These are phyloP conservation scores for Saccostrea glomerata DNA, from an alignment of 1,140 invertebrate species.

Conservation along the genomic window DNA sequence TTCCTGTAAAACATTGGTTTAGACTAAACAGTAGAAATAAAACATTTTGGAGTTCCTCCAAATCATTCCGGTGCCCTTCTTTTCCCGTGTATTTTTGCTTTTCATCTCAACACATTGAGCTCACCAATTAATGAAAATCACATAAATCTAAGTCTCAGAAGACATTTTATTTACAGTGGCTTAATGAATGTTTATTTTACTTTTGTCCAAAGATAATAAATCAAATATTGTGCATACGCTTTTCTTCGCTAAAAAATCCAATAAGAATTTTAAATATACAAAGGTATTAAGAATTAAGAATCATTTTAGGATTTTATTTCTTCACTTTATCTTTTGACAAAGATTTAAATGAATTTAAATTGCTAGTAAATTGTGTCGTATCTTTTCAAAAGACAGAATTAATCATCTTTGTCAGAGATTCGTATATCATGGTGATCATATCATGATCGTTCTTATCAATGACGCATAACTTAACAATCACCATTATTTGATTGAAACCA, in stretches of 20 bases:
- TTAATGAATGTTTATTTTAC: constrained; percentile 30
- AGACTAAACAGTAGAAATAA: constrained; percentile 12
- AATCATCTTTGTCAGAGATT: too few species aligned
- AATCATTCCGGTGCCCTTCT: not conserved
- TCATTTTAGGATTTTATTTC: too few species aligned
- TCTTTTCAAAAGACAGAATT: too few species aligned
- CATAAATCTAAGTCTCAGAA: constrained; percentile 21
- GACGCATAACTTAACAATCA: too few species aligned
- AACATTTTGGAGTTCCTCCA: constrained; percentile 14
- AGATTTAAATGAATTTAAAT: too few species aligned
- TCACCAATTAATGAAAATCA: constrained; percentile 24
- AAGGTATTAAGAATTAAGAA: too few species aligned
- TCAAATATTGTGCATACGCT: constrained; percentile 2
- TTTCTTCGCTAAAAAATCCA: too few species aligned
- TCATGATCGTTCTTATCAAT: too few species aligned
- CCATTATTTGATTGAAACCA: not conserved
- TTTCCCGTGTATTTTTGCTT: constrained; percentile 7
- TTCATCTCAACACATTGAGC: constrained; percentile 21
- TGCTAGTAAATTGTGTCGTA: too few species aligned
- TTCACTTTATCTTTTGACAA: too few species aligned
- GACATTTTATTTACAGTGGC: constrained; percentile 26
- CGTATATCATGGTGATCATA: too few species aligned
- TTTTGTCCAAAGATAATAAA: constrained; percentile 17
- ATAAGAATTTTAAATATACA: too few species aligned
- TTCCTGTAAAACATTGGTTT: constrained; percentile 24